A percentile compares a stretch with the other conserved stretches of the same genome.
Evolutionary conservation across 2,888 invertebrate genomes (phyloP).

Genomic region (Fragum sueziense): DNA sequence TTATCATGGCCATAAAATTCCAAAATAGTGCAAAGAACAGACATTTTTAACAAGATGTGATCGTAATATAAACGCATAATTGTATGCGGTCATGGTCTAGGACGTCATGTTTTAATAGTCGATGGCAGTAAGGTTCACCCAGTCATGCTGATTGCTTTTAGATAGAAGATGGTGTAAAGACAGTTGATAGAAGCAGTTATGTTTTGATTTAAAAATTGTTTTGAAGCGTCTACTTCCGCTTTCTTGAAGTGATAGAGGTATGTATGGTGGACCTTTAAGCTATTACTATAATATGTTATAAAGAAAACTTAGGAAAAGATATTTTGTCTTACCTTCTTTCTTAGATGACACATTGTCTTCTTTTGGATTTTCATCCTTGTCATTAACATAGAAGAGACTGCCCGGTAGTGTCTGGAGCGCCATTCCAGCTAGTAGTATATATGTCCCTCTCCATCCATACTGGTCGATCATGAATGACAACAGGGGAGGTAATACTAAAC

Average conservation of each 20-base stretch:
- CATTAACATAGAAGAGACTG: background rate
- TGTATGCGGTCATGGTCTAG: too few species aligned
- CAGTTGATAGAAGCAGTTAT: background rate
- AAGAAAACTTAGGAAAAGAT: background rate
- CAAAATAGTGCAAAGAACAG: too few species aligned
- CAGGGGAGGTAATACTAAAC: background rate
- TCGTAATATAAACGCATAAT: too few species aligned
- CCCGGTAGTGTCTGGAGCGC: background rate
- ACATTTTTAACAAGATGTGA: too few species aligned
- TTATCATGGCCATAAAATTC: too few species aligned
- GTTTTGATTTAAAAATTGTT: background rate
- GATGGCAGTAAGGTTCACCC: too few species aligned
- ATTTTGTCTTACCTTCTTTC: background rate
- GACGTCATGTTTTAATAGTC: too few species aligned
- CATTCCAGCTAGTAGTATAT: background rate
- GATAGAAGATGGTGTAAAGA: too few species aligned
- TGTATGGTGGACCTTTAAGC: background rate
- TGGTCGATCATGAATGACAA: background rate
- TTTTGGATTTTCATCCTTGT: background rate
- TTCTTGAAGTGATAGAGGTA: background rate
- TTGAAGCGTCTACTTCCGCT: background rate
- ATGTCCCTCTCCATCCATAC: constrained; percentile 1
- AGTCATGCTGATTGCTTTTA: too few species aligned
- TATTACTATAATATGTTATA: background rate
- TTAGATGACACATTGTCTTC: background rate